Evolutionary conservation across 2,113 vertebrate species (phyloP).

Genomic region (Cichladusa arquata): DNA sequence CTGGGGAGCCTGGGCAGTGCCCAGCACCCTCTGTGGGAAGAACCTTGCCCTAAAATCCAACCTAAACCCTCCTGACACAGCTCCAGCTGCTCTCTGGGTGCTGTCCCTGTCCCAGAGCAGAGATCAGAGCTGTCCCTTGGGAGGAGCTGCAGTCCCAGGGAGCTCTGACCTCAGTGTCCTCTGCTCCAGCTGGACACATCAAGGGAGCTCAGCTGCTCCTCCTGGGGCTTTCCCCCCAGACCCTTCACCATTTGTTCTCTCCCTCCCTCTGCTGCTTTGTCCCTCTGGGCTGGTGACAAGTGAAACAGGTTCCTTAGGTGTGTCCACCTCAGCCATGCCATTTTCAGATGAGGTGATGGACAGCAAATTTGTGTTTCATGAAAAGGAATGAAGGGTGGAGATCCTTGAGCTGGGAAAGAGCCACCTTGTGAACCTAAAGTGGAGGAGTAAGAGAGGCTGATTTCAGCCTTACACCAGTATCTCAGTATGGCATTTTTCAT

Average conservation of each 20-base stretch:
- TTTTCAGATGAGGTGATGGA: not conserved
- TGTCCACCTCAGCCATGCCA: not conserved
- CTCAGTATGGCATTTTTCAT: not conserved
- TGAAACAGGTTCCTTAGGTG: not conserved
- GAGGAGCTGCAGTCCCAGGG: accelerated
- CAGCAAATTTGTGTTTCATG: not conserved
- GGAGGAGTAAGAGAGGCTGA: accelerated
- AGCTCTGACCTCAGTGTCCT: not conserved
- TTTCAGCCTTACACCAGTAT: not conserved
- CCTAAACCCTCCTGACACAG: accelerated
- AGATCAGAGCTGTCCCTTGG: accelerated
- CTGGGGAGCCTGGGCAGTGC: not conserved
- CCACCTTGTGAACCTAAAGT: not conserved
- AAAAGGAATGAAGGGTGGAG: not conserved
- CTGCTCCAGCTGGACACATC: not conserved
- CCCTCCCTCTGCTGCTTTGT: not conserved
- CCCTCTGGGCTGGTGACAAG: not conserved
- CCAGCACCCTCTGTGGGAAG: not conserved
- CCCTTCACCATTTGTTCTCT: not conserved
- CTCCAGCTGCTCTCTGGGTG: accelerated
- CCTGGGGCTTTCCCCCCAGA: not conserved
- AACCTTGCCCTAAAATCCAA: not conserved
- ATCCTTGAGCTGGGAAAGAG: not conserved
- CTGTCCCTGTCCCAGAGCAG: not conserved
- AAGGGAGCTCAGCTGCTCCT: not conserved